phyloP scores from a whole-genome alignment of 2,113 vertebrate genomes.

The Actenoides hombroni region DNA sequence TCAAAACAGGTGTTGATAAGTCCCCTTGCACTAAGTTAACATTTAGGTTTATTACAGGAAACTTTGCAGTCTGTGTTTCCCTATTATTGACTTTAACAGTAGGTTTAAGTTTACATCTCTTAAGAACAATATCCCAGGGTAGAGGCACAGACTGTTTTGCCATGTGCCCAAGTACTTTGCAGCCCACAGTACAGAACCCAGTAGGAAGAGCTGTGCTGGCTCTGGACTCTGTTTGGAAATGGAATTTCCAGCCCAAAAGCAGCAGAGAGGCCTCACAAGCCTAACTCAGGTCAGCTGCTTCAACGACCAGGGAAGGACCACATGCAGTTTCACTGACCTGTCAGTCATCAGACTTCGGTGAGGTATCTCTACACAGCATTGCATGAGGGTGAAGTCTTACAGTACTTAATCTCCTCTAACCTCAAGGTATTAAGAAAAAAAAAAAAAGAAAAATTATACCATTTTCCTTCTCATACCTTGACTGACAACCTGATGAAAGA shows the following conservation, averaged over 20 bases:
- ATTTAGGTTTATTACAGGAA: neutral
- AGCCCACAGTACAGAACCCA: accelerated
- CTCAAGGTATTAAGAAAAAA: neutral
- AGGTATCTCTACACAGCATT: neutral
- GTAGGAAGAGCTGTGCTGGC: neutral
- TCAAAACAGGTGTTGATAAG: neutral
- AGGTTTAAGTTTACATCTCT: neutral
- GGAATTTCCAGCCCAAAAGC: neutral
- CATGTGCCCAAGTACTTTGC: accelerated
- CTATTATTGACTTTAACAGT: neutral
- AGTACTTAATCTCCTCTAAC: neutral
- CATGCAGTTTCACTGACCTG: neutral
- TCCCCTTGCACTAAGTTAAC: neutral
- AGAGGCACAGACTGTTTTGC: accelerated
- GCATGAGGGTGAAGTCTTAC: neutral
- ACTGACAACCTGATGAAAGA: neutral
- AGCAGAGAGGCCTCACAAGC: neutral
- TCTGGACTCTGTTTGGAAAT: neutral
- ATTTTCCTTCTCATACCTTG: neutral
- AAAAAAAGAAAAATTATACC: neutral
- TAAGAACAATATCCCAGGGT: neutral
- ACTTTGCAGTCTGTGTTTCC: neutral
- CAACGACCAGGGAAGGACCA: neutral
- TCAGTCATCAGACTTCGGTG: neutral
- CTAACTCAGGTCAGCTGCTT: neutral